Evolutionary conservation across 2,888 invertebrate species (phyloP).

Genomic region (Drosophila buzzatii): DNA sequence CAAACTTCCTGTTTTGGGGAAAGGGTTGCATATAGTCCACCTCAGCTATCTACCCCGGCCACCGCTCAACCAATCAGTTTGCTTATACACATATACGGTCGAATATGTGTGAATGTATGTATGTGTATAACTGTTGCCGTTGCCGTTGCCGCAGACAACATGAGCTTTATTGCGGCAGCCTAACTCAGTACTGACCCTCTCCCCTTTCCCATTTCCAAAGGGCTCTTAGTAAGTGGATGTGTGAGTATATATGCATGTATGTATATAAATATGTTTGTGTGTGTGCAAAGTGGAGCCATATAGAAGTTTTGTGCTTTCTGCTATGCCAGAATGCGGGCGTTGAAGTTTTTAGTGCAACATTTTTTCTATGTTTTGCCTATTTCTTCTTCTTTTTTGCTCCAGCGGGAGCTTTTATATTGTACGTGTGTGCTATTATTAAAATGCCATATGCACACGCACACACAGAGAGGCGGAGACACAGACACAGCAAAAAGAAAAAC

Average conservation of each 20-base stretch:
- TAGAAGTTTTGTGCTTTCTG: slow-evolving; percentile 74
- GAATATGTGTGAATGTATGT: neutral
- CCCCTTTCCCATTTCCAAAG: slow-evolving; percentile 15
- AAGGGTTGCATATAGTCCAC: slow-evolving; percentile 28
- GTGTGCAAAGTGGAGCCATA: slow-evolving; percentile 41
- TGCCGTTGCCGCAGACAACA: slow-evolving; percentile 77
- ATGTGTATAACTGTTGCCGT: slow-evolving; percentile 60
- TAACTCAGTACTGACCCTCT: slow-evolving; percentile 26
- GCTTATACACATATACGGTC: slow-evolving; percentile 1
- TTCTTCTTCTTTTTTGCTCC: slow-evolving; percentile 49
- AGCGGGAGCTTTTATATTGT: slow-evolving; percentile 75
- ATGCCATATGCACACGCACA: slow-evolving; percentile 61
- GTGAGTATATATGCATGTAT: slow-evolving; percentile 12
- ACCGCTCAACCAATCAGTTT: slow-evolving; percentile 13
- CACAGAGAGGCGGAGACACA: slow-evolving; percentile 18
- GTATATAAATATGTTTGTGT: slow-evolving; percentile 5
- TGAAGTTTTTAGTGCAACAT: slow-evolving; percentile 80
- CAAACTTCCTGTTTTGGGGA: slow-evolving; percentile 71
- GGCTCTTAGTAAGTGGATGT: slow-evolving; percentile 34
- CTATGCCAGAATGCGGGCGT: slow-evolving; percentile 69
- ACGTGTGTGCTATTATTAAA: slow-evolving; percentile 68
- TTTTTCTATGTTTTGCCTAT: slow-evolving; percentile 48
- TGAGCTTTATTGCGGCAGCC: slow-evolving; percentile 78
- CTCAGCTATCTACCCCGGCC: slow-evolving; percentile 6
- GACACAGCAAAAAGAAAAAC: slow-evolving; percentile 45